These are phyloP conservation scores for Crypturellus tataupa DNA, from an alignment of 2,797 vertebrate species.

Conservation along the genomic window DNA sequence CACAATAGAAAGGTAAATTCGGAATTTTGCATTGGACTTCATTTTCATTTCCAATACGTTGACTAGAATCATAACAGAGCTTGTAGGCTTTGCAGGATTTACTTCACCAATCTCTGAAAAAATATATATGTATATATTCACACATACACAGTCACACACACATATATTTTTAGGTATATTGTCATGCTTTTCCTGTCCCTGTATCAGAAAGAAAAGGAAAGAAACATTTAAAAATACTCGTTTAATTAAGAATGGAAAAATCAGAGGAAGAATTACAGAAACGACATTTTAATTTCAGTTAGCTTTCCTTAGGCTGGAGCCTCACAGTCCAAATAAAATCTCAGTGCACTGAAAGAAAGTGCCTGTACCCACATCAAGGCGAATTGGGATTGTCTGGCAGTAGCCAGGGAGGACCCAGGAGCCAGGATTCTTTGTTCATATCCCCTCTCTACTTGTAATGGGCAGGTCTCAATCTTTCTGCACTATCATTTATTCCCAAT, in stretches of 20 bases:
- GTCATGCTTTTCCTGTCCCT: not conserved
- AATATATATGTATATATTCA: not conserved
- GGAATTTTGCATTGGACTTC: not conserved
- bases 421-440: not conserved
- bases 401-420: not conserved
- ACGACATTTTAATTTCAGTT: not conserved
- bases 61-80: not conserved
- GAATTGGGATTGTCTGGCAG: not conserved
- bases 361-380: not conserved
- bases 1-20: not conserved
- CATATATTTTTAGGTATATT: not conserved
- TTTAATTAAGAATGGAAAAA: not conserved
- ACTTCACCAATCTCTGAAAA: not conserved
- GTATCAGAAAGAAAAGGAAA: not conserved
- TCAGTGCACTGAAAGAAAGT: not conserved
- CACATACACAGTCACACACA: not conserved
- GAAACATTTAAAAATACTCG: not conserved
- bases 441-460: not conserved
- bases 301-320: not conserved
- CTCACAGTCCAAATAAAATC: not conserved
- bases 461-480: conserved; percentile 5
- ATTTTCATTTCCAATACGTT: not conserved
- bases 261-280: not conserved
- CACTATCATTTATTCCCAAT: conserved; percentile 49
- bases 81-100: not conserved